A percentile compares a stretch with the other conserved stretches of the same genome.
phyloP scores from a whole-genome alignment of 2,113 vertebrate genomes.

The Candoia aspera region DNA sequence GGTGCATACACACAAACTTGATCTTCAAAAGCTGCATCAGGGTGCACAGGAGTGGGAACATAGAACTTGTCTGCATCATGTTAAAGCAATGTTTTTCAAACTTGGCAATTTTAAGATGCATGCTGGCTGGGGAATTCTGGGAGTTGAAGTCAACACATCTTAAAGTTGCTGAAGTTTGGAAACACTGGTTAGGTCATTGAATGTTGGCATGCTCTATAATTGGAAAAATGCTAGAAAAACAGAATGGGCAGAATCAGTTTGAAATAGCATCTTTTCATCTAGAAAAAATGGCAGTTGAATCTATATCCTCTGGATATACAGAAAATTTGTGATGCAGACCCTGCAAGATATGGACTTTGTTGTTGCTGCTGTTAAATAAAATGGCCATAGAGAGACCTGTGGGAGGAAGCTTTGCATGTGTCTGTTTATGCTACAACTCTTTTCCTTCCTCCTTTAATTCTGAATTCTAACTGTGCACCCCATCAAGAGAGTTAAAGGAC shows the following conservation, averaged over 20 bases:
- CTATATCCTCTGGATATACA: neutral
- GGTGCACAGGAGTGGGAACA: neutral
- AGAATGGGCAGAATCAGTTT: neutral
- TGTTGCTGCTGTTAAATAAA: neutral
- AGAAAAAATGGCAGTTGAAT: neutral
- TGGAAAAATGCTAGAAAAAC: neutral
- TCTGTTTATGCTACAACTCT: neutral
- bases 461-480: constrained; percentile 12
- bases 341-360: too few relatives aligned
- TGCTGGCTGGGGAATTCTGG: neutral
- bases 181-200: neutral
- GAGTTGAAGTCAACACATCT: neutral
- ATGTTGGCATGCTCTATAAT: neutral
- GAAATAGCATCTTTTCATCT: neutral
- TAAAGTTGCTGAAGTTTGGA: neutral
- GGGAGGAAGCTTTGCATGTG: neutral
- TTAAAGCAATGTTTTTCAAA: neutral
- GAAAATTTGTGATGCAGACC: neutral
- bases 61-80: neutral
- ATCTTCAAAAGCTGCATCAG: neutral
- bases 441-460: neutral
- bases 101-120: neutral
- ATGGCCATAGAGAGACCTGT: neutral
- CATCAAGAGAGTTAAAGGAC: neutral
- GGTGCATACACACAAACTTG: neutral